Evolutionary conservation across 2,113 vertebrate species (phyloP).

Genomic region (Chloroceryle aenea): DNA sequence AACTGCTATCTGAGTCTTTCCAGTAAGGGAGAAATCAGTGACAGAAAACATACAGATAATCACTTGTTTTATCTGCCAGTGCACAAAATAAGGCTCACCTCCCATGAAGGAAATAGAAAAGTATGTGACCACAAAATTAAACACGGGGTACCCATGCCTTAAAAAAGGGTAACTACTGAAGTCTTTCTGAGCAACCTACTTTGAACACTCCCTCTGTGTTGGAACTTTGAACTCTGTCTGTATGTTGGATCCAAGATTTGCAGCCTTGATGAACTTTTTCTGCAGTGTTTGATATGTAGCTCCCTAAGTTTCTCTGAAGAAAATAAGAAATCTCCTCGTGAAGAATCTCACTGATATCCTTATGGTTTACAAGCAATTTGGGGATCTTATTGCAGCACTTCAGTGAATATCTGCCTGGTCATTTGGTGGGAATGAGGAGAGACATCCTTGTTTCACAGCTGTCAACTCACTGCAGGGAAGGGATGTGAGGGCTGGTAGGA

Average conservation of each 20-base stretch:
- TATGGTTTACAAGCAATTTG: background rate
- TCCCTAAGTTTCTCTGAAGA: background rate
- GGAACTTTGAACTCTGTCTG: no score
- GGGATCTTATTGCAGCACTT: background rate
- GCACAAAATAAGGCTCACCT: background rate
- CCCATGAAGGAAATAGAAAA: background rate
- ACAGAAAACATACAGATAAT: background rate
- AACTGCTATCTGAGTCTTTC: background rate
- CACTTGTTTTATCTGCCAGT: background rate
- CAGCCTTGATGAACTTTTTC: background rate
- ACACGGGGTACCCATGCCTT: accelerated
- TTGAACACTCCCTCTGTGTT: no score
- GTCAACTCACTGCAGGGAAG: background rate
- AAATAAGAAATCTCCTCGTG: background rate
- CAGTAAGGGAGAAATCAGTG: background rate
- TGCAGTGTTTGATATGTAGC: background rate
- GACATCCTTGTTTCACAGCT: background rate
- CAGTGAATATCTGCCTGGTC: background rate
- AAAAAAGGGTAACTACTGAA: background rate
- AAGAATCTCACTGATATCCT: background rate
- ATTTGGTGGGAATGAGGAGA: background rate
- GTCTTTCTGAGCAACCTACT: background rate
- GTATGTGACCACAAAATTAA: background rate
- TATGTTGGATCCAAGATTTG: background rate
- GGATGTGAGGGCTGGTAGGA: background rate